phyloP scores from a whole-genome alignment of 2,113 vertebrate genomes.

The Pungitius pungitius region DNA sequence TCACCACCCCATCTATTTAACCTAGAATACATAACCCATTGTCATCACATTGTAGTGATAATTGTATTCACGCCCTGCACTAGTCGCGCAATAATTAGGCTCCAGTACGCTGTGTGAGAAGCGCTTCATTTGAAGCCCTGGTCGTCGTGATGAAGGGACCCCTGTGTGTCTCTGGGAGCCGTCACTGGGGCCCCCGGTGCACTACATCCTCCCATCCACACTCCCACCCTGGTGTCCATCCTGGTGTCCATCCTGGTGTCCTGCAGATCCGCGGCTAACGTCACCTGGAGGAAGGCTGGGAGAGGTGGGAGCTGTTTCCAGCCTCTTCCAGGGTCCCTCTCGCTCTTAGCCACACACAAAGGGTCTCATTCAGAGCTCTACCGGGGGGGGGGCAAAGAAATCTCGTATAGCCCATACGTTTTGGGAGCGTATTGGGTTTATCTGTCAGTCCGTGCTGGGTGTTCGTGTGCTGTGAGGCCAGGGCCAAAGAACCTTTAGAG shows the following conservation, averaged over 20 bases:
- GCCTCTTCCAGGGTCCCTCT: slow-evolving; percentile 29
- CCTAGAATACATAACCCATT: background rate
- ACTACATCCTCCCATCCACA: background rate
- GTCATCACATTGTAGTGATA: background rate
- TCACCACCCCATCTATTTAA: background rate
- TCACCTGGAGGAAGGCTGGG: slow-evolving; percentile 28
- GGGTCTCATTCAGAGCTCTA: slow-evolving; percentile 67
- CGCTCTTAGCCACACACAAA: slow-evolving; percentile 65
- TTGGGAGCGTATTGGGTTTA: background rate
- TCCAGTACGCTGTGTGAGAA: background rate
- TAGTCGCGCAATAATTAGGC: background rate
- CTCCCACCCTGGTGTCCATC: background rate
- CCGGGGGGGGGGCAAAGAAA: slow-evolving; percentile 28
- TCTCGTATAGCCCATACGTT: slow-evolving; percentile 27
- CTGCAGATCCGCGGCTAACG: background rate
- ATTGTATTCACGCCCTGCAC: background rate
- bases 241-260: background rate
- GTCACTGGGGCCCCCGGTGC: background rate
- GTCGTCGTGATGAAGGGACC: background rate
- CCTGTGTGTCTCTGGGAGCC: slow-evolving; percentile 3
- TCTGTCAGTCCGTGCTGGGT: slow-evolving; percentile 32
- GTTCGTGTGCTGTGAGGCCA: slow-evolving; percentile 26
- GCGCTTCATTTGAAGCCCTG: background rate
- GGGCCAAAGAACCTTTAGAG: background rate
- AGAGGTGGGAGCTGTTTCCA: slow-evolving; percentile 41